Base-by-base conservation (phyloP, 2,888 invertebrate genomes). In the Pandemis cinnamomeana region DNA sequence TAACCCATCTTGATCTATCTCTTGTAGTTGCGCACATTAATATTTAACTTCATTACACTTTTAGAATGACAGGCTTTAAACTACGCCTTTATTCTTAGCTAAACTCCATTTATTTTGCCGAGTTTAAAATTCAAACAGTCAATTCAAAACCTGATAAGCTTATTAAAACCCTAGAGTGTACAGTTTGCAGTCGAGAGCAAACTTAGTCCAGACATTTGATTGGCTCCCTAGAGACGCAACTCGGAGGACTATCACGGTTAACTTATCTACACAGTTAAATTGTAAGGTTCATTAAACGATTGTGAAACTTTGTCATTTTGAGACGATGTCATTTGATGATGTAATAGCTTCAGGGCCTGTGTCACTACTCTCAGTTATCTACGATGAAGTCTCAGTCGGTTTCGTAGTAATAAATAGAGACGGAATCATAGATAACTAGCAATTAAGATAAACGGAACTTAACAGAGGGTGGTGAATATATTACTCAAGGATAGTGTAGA, bases 181-280 rank as follows among this genome's bases (percentile, higher is more conserved):
- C 61, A 83, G 80, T 80, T 82, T 79, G 74, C 80, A 80, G 79
- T 81, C 80, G 64, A 51, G 68, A 80, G 80, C 80, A 80, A 84
- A 82, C 81, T 82, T 70, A 74, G 80, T 81, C 78, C 77, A 75
- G 80, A 80, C 82, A 81, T 81, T 82, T 89, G 89, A 89, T 89
- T 89, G 84, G 84, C 78, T 83, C 89, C 82, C 82, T 15, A 11
- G 88, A 83, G 89, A 82, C 77, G 46, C 76, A 72, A 72, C 76
- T 80, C 84, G 73, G 63, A 41, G 46, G 15, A 63, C 68, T 55
- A 69, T 70, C 73, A 53, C 64, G 51, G 73, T 55, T 63, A 64
- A 69, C 69, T 73, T 70, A 73, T 73, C 73, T 73, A 73, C 69
- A 69, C 64, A 73, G 73, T 73, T 73, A 69, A 73, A 73, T 15